phyloP scores from a whole-genome alignment of 1,140 invertebrate species.

The Pararge aegeria region DNA sequence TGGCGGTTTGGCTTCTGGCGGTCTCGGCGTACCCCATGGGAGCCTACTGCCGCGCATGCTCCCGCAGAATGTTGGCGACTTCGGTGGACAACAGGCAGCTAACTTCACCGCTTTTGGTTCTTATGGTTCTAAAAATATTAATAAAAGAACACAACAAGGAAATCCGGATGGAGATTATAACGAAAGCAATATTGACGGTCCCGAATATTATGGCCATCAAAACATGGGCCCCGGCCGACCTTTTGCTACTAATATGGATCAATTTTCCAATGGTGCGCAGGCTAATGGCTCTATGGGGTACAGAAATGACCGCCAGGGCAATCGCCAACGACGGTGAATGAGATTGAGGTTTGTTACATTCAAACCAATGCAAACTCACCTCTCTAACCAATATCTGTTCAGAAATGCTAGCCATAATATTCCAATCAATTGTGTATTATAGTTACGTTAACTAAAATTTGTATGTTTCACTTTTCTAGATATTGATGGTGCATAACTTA shows the following conservation, averaged over 20 bases:
- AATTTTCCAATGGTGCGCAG: slow-evolving; percentile 52
- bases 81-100: slow-evolving; percentile 49
- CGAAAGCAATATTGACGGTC: slow-evolving; percentile 37
- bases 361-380: slow-evolving; percentile 71
- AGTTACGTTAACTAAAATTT: too few species aligned
- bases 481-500: not conserved
- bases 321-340: slow-evolving; percentile 69
- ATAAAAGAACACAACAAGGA: slow-evolving; percentile 44
- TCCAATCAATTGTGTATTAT: not conserved
- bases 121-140: slow-evolving; percentile 60
- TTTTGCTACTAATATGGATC: slow-evolving; percentile 43
- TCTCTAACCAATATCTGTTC: slow-evolving; percentile 44
- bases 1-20: slow-evolving; percentile 60
- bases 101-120: slow-evolving; percentile 72
- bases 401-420: slow-evolving; percentile 32
- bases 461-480: slow-evolving; percentile 40
- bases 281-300: slow-evolving; percentile 74
- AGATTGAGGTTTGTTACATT: slow-evolving; percentile 73
- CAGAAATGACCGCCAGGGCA: slow-evolving; percentile 73
- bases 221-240: slow-evolving; percentile 63
- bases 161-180: slow-evolving; percentile 40
- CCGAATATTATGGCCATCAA: slow-evolving; percentile 57
- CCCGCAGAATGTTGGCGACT: slow-evolving; percentile 49
- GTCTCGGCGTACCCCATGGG: slow-evolving; percentile 67
- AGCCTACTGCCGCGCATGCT: slow-evolving; percentile 68